Base-by-base conservation (phyloP, 2,797 vertebrate genomes). In the Acanthurus lineatus region DNA sequence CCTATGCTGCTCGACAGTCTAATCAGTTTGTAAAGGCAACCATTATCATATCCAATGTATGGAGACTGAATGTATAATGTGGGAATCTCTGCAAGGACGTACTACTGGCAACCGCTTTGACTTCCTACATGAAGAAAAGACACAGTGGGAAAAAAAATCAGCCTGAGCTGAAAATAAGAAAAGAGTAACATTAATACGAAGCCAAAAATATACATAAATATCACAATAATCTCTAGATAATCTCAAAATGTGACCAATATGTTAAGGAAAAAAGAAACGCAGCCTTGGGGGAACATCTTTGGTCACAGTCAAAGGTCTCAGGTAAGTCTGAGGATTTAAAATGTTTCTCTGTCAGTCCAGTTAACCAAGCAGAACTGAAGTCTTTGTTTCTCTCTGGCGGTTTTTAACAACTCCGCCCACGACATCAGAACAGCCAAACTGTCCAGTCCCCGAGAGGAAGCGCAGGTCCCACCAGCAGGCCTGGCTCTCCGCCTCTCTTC, bases 401-500 rank as follows among this genome's bases (percentile, higher is more conserved):
- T 51, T 73, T 70, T 64, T 28, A 70, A 56, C 73, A 79, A 68
- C 60, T 72, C 65, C 60, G 49, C 56, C 70, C 17, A 44, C 71
- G 16, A 76, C 73, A 53, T 20, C 42, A 25, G 66, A 62, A 28
- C 32, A 64, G 44, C 59, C 68, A 52, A 35, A 79, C 4, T 40
- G 61, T 72, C 60, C 69, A 7, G 49, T 58, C 60, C 72, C 66
- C 61, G 2, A 16, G 45, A 75, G 82, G 73, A 60, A 51, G 75
- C 63, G 20, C 44, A 10, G 49, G 68, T 67, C 75, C 78, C 78
- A 61, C 6, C 70, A 45, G 60, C 81, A 77, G 69, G 68, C 69
- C 77, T 58, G 78, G 67, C 74, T 79, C 64, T 22, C 9, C 54
- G 67, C 32, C 70, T 81, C 45, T 75, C 44, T 85, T 85, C 86